Base-by-base conservation (phyloP, 2,888 invertebrate species). In the Papilio demoleus region DNA sequence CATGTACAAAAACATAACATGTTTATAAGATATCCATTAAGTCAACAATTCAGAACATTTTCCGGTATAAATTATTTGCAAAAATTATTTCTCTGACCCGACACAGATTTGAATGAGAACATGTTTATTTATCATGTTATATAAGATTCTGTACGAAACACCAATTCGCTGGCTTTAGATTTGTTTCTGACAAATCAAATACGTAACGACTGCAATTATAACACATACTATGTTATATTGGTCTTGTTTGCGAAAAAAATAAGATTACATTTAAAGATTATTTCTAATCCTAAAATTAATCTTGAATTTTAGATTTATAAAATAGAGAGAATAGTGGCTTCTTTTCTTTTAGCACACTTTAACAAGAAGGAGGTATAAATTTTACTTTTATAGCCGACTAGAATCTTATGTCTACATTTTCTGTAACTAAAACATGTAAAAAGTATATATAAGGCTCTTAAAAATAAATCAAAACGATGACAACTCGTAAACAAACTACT, bases 91-190 rank as follows among this genome's bases (percentile, higher is more conserved):
- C 31, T 56, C 31, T 56, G 31, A 56, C 53, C 31, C 53, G 31
- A 56, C 53, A 31, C 17, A 56, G 17, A 56, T 56, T 14, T 31
- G 31, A 56, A 56, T 56, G 17, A 27, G 53, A 31, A 17, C 53
- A 56, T 56, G 53, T 56, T 56, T 56, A 56, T 31, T 56, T 31
- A 56, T 31, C 9, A 56, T n/a, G 3, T 56, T 56, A 56, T 56
- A 56, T 56, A 56, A 56, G 17, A 56, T 56, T 56, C 31, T 9
- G 9, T 17, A 56, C 27, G 53, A 31, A 56, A 17, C 9, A 31
- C 31, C n/a, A 27, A 27, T 56, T 31, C 17, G 17, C 53, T 14
- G 14, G 14, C 31, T 31, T 31, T 56, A 31, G n/a, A 31, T 56
- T 56, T 56, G 53, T 56, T 56, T 56, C 53, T n/a, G 31, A 56